Base-by-base conservation (phyloP, 2,888 invertebrate species). In the Poecilus cupreus region DNA sequence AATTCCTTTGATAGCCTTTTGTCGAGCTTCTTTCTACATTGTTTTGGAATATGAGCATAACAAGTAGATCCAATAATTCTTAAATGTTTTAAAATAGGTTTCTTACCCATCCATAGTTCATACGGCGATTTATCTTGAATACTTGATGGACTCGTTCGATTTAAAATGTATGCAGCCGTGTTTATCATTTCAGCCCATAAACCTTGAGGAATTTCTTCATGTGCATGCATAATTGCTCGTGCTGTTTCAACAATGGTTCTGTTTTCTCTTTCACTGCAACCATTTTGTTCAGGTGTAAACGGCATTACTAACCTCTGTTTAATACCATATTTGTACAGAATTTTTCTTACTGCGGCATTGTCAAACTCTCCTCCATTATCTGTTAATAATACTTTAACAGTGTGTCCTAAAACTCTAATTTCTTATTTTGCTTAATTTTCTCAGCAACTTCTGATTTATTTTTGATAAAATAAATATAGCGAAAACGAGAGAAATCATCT, bases 71-170 rank as follows among this genome's bases (percentile, higher is more conserved):
- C 85, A 22, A 86, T 82, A 4, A 85, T 81, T 18, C 83, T 72
- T 18, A 85, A 68, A 82, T 84, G 83, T 39, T 77, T 32, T 22
- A 85, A 72, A 20, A 78, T 82, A 0, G 83, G 82, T 64, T 82
- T 81, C 76, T 82, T 83, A 13, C 83, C 83, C 39, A 83, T 82
- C 84, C 84, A 85, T 16, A 85, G 37, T 80, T 86, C 85, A 49
- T 82, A 83, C 10, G 85, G 85, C 24, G 83, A 84, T 60, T 81
- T 84, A 16, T 81, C 83, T 26, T 60, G 18, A 68, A 83, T 68
- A 20, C 74, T 81, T 18, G 85, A 83, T 43, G 83, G 82, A 13
- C 84, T 83, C n/a, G 84, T 84, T 18, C 83, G 13, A 32, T 84
- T 83, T 10, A 84, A 54, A 32, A 85, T 54, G 39, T 83, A 83